These are phyloP conservation scores for Drosophila eugracilis DNA, from an alignment of 1,140 invertebrate genomes.

Conservation along the genomic window DNA sequence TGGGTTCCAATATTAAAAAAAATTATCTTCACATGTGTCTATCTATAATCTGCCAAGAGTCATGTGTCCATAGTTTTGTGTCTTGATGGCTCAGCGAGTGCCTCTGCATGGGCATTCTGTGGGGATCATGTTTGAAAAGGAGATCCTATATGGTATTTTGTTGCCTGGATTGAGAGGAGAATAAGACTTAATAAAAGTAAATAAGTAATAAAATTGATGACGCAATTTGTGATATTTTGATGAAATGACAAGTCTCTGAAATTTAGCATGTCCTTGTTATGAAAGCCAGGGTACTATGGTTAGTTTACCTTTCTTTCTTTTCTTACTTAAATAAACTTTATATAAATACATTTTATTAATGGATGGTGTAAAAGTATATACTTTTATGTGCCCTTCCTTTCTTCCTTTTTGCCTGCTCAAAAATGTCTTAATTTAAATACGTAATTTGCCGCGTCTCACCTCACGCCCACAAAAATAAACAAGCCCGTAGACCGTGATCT, in stretches of 20 bases:
- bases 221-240: too few relatives aligned
- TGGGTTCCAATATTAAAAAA: conserved; percentile 16
- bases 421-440: conserved; percentile 29
- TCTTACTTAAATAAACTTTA: neutral
- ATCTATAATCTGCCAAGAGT: conserved; percentile 51
- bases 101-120: conserved; percentile 16
- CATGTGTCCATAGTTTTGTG: conserved; percentile 44
- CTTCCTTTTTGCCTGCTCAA: neutral
- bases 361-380: too few relatives aligned
- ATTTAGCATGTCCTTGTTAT: too few relatives aligned
- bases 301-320: too few relatives aligned
- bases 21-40: conserved; percentile 36
- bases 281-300: too few relatives aligned
- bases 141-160: neutral
- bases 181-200: neutral
- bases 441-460: conserved; percentile 29
- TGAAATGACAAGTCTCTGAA: too few relatives aligned
- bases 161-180: neutral
- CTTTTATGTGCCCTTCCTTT: neutral
- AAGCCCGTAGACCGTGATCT: conserved; percentile 17
- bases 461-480: conserved; percentile 48
- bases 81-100: conserved; percentile 52
- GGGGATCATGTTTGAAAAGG: conserved; percentile 22
- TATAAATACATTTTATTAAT: neutral
- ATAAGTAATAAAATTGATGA: too few relatives aligned